Base-by-base conservation (phyloP, 2,888 invertebrate species). In the Sipunculus nudus region DNA sequence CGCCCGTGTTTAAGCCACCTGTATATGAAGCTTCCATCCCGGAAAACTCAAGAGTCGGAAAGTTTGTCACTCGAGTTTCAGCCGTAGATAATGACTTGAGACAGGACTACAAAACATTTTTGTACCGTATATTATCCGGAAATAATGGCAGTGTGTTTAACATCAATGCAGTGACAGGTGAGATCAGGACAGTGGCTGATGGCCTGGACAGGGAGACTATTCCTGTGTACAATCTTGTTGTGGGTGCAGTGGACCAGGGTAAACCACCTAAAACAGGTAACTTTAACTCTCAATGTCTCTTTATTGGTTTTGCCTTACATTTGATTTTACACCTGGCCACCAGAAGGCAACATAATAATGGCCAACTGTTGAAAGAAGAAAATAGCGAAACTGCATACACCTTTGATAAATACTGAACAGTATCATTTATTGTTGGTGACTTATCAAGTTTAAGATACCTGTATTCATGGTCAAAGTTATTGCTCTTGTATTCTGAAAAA, bases 11-110 rank as follows among this genome's bases (percentile, higher is more conserved):
- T 80, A 84, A 90, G n/a, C 89, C 91, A 75, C 87, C 87, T 49
- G 80, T 88, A 23, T 96, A 96, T 80, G 16, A 59, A 41, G 95
- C 93, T 0, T 89, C 90, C 66, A 89, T 96, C 0, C 88, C 89
- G 57, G 96, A 96, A 85, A 94, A 95, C 78, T 92, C 94, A 81
- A 91, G 91, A 0, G 88, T 91, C 0, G 91, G 91, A 60, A 92
- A 92, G 0, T 90, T 89, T 68, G 89, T 96, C 8, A 90, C 92
- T 87, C 91, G 91, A 0, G 86, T 96, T 16, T 88, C 89, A 4
- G 95, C 96, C 0, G 91, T 88, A n/a, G 81, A 81, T 65, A 72
- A 70, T 25, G 81, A 81, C 66, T 67, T 72, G 29, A 65, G 71
- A 32, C 58, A 66, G 35, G 62, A 71, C 25, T 76, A 53, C 55